Evolutionary conservation across 2,888 invertebrate species (phyloP).

Genomic region (Hololepta plana): DNA sequence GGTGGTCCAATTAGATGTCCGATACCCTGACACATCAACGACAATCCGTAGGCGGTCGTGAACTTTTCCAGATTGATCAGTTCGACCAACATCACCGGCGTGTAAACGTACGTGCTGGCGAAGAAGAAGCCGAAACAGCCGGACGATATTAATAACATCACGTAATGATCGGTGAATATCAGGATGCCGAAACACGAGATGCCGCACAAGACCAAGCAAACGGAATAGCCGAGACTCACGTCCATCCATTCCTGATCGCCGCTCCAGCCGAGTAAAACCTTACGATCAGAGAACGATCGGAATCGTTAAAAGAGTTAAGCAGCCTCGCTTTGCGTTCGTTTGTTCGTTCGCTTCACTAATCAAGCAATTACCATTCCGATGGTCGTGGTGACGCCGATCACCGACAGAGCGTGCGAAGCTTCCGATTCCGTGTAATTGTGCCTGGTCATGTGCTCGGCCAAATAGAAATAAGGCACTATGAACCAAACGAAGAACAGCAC

Average conservation of each 20-base stretch:
- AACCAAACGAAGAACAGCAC: slow-evolving; percentile 83
- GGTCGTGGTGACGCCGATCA: slow-evolving; percentile 79
- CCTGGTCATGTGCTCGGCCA: slow-evolving; percentile 66
- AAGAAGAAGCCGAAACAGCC: slow-evolving; percentile 76
- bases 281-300: neutral
- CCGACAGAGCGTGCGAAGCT: slow-evolving; percentile 63
- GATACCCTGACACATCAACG: slow-evolving; percentile 77
- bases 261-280: slow-evolving; percentile 71
- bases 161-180: slow-evolving; percentile 22
- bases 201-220: slow-evolving; percentile 54
- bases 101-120: slow-evolving; percentile 81
- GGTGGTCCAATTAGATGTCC: slow-evolving; percentile 88
- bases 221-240: slow-evolving; percentile 64
- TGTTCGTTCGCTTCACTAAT: too few species aligned
- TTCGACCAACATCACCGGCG: slow-evolving; percentile 75
- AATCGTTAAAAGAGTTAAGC: too few species aligned
- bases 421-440: slow-evolving; percentile 46
- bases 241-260: slow-evolving; percentile 77
- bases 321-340: too few species aligned
- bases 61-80: slow-evolving; percentile 80
- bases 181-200: slow-evolving; percentile 40
- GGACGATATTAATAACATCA: slow-evolving; percentile 21
- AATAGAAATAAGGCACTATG: slow-evolving; percentile 89
- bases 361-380: slow-evolving; percentile 58
- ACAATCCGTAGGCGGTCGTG: slow-evolving; percentile 81